Base-by-base conservation (phyloP, 2,113 vertebrate species). In the Eonycteris spelaea region DNA sequence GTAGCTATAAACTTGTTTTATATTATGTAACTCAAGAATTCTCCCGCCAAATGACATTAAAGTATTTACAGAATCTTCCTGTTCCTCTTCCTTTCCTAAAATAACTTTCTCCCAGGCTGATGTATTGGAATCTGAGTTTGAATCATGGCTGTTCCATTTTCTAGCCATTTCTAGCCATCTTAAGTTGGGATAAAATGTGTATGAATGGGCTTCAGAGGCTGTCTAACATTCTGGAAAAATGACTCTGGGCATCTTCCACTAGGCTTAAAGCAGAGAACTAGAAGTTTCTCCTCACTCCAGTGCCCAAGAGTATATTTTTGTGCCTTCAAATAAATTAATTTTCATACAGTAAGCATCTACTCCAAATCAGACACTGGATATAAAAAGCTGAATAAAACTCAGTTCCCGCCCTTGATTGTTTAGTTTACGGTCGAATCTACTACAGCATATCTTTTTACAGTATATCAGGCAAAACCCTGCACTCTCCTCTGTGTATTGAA, bases 1-100 rank as follows among this genome's bases (percentile, higher is more conserved):
- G 90, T 91, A 94, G 14, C 51, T 67, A 33, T 95, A 71, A 83
- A 30, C 13, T 92, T 88, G 16, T n/a, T 80, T 88, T 86, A 26
- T 85, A 53, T 59, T 51, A 26, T 48, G 21, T 93, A 87, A 90
- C 38, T 57, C 21, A 93, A 88, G 43, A 87, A 91, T 83, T 74
- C 55, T 30, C 40, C 71, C 45, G 43, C 24, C 57, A 96, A 79
- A 33, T 91, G 26, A 80, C 45, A 40, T 84, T 57, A 89, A 68
- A 94, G 61, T 70, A 83, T 61, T 80, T 94, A 16, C 10, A 68
- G 45, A 38, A 14, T 91, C 33, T 89, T 80, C 48, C 12, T 87
- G 26, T 26, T 57, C 9, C 38, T 83, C 21, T 75, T 94, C 48
- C 40, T 57, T 91, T 89, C 40, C 28, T 94, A 83, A 91, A 93